Base-by-base conservation (phyloP, 1,140 invertebrate species). In the Melipona quadrifasciata region DNA sequence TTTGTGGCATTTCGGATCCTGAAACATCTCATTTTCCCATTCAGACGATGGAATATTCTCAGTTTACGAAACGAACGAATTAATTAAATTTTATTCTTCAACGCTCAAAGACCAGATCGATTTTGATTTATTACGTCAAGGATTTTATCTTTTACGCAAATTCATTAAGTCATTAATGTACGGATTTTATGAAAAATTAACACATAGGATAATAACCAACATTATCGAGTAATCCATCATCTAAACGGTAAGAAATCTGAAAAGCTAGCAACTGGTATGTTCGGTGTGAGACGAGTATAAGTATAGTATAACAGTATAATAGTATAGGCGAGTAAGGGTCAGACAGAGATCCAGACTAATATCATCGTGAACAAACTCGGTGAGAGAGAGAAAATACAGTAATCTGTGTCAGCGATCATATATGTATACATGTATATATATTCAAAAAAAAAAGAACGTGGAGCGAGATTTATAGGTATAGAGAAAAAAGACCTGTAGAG, bases 201-300 rank as follows among this genome's bases (percentile, higher is more conserved):
- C n/a, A n/a, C n/a, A n/a, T n/a, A n/a, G n/a, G n/a, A n/a, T n/a
- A n/a, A n/a, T 17, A 17, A 68, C 10, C 8, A 24, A 39, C 64
- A 19, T 31, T 61, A 19, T 76, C 51, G 19, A 51, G 21, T 47
- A 14, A 72, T 89, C 85, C 86, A 67, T 65, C 84, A 75, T 89
- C 79, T 87, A 85, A 71, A 89, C 55, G 78, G 11, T 71, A 8
- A 34, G 78, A 89, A 89, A 83, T 82, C 88, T 90, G 89, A 87
- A 89, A 39, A 89, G 87, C 72, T 89, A 89, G 87, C 85, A 89
- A 89, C 39, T 65, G 72, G 87, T 89, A 89, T 87, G 87, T 87
- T 65, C 58, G 47, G 87, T 90, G 87, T 89, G 84, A 87, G 85
- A 85, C 85, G 70, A 89, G 83, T 64, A 64, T 27, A 64, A 39